Conservation (phyloP, 1,140 invertebrate species). For the Caenorhabditis inopinata region DNA sequence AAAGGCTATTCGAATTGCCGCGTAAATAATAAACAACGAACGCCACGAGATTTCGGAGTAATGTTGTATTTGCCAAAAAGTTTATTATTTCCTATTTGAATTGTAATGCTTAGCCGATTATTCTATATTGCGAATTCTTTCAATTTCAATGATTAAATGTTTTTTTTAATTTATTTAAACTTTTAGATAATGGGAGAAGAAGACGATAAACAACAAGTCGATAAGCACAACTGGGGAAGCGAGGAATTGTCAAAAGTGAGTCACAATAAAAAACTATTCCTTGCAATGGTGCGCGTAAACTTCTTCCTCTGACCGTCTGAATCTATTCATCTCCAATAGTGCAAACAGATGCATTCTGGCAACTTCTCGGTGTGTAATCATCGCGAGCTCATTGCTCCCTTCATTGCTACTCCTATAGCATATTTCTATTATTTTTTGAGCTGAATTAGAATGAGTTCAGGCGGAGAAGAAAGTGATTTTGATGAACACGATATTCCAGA, state of each 20-base stretch:
- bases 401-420: no score
- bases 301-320: neutral
- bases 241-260: constrained; percentile 35
- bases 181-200: constrained; percentile 20
- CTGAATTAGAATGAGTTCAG: neutral
- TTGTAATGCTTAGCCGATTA: neutral
- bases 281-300: neutral
- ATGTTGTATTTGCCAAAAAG: neutral
- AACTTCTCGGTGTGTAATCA: neutral
- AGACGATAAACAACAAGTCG: constrained; percentile 23
- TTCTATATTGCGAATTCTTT: no score
- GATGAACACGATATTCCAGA: constrained; percentile 18
- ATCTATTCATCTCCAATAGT: neutral
- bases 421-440: no score
- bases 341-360: neutral
- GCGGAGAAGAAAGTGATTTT: neutral
- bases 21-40: neutral
- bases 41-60: constrained; percentile 15
- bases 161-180: no score
- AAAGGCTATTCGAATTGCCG: neutral
- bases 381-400: neutral
- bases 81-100: neutral
- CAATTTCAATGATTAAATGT: no score
- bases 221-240: constrained; percentile 43
- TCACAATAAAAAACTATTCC: neutral